These are phyloP conservation scores for Neostethus bicornis DNA, from an alignment of 2,797 vertebrate genomes.

Conservation along the genomic window DNA sequence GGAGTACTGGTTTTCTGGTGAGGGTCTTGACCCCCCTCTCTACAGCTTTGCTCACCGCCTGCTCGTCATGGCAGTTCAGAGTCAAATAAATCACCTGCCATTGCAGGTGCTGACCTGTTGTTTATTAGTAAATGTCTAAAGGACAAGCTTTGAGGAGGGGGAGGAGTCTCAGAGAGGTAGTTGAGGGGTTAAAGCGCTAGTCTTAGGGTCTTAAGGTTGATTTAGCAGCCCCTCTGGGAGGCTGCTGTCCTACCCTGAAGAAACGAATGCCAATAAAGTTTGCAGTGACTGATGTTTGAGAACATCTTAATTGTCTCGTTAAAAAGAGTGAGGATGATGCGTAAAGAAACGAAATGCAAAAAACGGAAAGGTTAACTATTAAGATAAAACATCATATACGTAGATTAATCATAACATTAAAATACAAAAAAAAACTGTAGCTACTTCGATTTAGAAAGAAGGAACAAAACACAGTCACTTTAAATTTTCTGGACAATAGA, in stretches of 20 bases:
- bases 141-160: constrained; percentile 64
- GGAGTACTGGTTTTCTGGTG: constrained; percentile 57
- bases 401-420: too few species aligned
- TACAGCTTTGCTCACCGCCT: constrained; percentile 34
- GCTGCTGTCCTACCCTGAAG: constrained; percentile 68
- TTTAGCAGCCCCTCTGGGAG: constrained; percentile 71
- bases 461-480: background rate
- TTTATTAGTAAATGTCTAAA: constrained; percentile 80
- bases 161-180: constrained; percentile 63
- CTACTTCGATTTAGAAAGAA: too few species aligned
- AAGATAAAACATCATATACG: background rate
- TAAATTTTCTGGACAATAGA: background rate
- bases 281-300: constrained; percentile 66
- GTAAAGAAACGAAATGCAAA: constrained; percentile 26
- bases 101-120: constrained; percentile 81
- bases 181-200: constrained; percentile 70
- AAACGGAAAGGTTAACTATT: constrained; percentile 1
- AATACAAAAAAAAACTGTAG: too few species aligned
- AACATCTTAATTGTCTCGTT: constrained; percentile 66
- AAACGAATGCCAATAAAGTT: constrained; percentile 69
- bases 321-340: constrained; percentile 49
- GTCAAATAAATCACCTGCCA: constrained; percentile 81
- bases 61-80: constrained; percentile 61
- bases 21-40: constrained; percentile 59
- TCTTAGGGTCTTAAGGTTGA: constrained; percentile 72